Percentiles rank a stretch among this genome's conserved stretches.
Conservation (phyloP, 2,797 vertebrate species). For the Neoniphon sammara region DNA sequence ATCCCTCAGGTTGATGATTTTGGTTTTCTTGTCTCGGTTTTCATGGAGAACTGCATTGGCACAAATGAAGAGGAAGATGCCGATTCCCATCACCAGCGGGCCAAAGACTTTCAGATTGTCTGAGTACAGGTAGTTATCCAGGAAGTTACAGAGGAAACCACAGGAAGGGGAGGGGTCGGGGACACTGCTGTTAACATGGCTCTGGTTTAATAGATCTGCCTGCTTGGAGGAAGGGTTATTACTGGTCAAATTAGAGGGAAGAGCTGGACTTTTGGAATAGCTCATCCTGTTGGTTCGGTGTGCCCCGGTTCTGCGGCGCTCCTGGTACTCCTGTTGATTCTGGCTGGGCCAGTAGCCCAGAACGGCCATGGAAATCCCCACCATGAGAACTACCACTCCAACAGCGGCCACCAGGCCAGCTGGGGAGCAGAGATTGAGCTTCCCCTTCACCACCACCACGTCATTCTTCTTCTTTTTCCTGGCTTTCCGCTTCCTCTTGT, state of each 20-base stretch:
- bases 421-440: conserved; percentile 92
- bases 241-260: conserved; percentile 61
- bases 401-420: conserved; percentile 92
- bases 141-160: conserved; percentile 88
- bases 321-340: conserved; percentile 79
- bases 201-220: conserved; percentile 61
- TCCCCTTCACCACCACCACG: conserved; percentile 95
- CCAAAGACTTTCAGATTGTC: conserved; percentile 98
- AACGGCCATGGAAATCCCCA: conserved; percentile 94
- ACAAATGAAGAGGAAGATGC: conserved; percentile 99
- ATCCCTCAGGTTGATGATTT: conserved; percentile 96
- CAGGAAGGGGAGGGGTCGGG: conserved; percentile 70
- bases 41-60: conserved; percentile 97
- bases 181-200: conserved; percentile 69
- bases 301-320: conserved; percentile 66
- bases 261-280: conserved; percentile 63
- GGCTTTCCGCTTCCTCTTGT: conserved; percentile 91
- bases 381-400: conserved; percentile 90
- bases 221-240: conserved; percentile 49
- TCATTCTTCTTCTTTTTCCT: conserved; percentile 96
- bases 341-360: conserved; percentile 97
- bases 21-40: conserved; percentile 97
- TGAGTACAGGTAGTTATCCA: conserved; percentile 92
- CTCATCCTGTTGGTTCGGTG: conserved; percentile 66
- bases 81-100: conserved; percentile 97